Percentiles rank a stretch among this genome's conserved stretches.
These are phyloP conservation scores for Plumapathes pennacea DNA, from an alignment of 92 coral and sea anemone species.

Conservation along the genomic window DNA sequence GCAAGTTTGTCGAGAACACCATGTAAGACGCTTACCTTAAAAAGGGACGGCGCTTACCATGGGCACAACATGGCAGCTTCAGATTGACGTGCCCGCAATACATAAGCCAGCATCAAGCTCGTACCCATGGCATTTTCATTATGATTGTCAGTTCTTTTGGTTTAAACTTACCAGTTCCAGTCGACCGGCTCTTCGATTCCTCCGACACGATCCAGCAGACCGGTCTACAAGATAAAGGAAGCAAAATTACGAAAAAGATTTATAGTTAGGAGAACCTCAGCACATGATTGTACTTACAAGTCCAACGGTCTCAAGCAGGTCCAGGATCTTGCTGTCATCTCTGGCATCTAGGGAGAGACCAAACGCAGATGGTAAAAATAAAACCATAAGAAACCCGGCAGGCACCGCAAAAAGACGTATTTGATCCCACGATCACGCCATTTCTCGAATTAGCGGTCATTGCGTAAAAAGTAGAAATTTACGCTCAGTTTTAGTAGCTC, in stretches of 20 bases:
- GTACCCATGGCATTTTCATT: too few relatives aligned
- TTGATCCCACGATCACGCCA: too few relatives aligned
- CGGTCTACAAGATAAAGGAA: slow-evolving; percentile 19
- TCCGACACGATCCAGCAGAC: slow-evolving; percentile 68
- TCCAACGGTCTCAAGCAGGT: slow-evolving; percentile 67
- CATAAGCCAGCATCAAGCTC: too few relatives aligned
- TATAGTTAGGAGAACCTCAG: background rate
- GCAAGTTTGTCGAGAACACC: background rate
- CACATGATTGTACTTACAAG: slow-evolving; percentile 45
- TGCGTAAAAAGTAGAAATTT: too few relatives aligned
- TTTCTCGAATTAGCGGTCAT: too few relatives aligned
- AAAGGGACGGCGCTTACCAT: too few relatives aligned
- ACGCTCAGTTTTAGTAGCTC: too few relatives aligned
- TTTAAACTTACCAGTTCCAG: slow-evolving; percentile 68
- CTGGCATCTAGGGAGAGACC: slow-evolving; percentile 17
- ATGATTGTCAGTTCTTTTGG: too few relatives aligned
- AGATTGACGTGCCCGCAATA: too few relatives aligned
- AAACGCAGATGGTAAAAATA: background rate
- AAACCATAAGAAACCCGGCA: too few relatives aligned
- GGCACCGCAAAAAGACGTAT: too few relatives aligned
- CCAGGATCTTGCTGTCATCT: slow-evolving; percentile 55
- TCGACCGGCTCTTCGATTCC: slow-evolving; percentile 73
- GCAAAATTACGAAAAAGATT: background rate
- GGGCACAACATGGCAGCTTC: too few relatives aligned
- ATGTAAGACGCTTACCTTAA: background rate